These are phyloP conservation scores for Lymantria dispar DNA, from an alignment of 2,888 invertebrate species.

Conservation along the genomic window DNA sequence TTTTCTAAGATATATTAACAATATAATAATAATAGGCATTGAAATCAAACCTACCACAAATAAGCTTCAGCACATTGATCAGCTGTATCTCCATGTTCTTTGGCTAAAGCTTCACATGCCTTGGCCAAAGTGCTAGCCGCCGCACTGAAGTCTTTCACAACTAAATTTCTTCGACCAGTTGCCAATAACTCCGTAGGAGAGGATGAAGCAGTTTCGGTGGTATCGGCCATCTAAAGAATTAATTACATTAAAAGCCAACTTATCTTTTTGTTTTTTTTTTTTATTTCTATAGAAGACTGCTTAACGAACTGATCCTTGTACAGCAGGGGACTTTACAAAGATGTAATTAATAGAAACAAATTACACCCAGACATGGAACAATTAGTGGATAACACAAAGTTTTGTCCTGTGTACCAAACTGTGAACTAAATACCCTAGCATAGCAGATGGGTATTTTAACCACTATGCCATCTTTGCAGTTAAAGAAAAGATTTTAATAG, in stretches of 20 bases:
- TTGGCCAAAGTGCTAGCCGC: conserved; percentile 89
- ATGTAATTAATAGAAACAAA: too few relatives aligned
- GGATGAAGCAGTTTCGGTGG: conserved; percentile 65
- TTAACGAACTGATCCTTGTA: too few relatives aligned
- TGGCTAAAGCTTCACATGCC: conserved; percentile 87
- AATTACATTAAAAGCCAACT: not conserved
- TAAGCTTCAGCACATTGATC: conserved; percentile 95
- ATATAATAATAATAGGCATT: not conserved
- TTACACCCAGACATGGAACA: too few relatives aligned
- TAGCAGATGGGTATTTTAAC: too few relatives aligned
- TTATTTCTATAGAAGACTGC: too few relatives aligned
- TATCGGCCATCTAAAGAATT: conserved; percentile 81
- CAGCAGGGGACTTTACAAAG: too few relatives aligned
- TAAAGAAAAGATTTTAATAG: too few relatives aligned
- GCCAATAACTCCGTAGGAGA: conserved; percentile 84
- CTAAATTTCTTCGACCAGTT: conserved; percentile 89
- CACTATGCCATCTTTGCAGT: too few relatives aligned
- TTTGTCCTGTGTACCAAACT: too few relatives aligned
- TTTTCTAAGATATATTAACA: not conserved
- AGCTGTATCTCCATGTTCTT: conserved; percentile 90
- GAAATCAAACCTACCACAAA: conserved; percentile 84
- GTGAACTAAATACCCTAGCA: too few relatives aligned
- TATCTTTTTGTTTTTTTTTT: too few relatives aligned
- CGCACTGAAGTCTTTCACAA: conserved; percentile 88
- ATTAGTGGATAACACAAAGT: too few relatives aligned